Base-by-base conservation (phyloP, 2,888 invertebrate species). In the Blera fallax region DNA sequence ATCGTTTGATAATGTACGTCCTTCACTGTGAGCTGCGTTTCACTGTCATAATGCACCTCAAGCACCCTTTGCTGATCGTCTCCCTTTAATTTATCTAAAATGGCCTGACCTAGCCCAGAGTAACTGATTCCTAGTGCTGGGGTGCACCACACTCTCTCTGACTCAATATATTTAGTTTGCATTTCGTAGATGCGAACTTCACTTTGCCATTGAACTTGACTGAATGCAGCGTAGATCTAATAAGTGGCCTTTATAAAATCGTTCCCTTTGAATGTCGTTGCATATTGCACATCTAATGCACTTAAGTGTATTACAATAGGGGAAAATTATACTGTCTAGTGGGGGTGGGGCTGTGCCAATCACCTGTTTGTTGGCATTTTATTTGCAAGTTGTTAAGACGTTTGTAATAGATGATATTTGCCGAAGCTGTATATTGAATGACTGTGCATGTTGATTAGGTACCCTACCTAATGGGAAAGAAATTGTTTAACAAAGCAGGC, bases 1-100 rank as follows among this genome's bases (percentile, higher is more conserved):
- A 88, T 81, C 0, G 87, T 70, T 54, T 87, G 82, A 11, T 45
- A 21, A 48, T 67, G 79, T 2, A 88, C 73, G 27, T 87, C 81
- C 1, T 60, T 74, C 6, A 73, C 88, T 2, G 69, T 52, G 10
- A 77, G 79, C 21, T 85, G 72, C 2, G 5, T 45, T 0, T 60
- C 50, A 8, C 18, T 83, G 11, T 88, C 88, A 21, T 77, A 81
- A 62, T 87, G 69, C n/a, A 87, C 83, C 77, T 88, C 88, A 1
- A 88, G 52, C 3, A 88, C 52, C 24, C 70, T 56, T 4, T 54
- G 6, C 0, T 76, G 69, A 16, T 87, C 77, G 32, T 52, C 60
- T n/a, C 60, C 40, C 24, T 54, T 52, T 1, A 83, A 40, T 27
- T 48, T 78, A 0, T 10, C 24, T 11, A 83, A 73, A 70, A 83